Conservation (phyloP, 2,113 vertebrate genomes). For the Clarias gariepinus region DNA sequence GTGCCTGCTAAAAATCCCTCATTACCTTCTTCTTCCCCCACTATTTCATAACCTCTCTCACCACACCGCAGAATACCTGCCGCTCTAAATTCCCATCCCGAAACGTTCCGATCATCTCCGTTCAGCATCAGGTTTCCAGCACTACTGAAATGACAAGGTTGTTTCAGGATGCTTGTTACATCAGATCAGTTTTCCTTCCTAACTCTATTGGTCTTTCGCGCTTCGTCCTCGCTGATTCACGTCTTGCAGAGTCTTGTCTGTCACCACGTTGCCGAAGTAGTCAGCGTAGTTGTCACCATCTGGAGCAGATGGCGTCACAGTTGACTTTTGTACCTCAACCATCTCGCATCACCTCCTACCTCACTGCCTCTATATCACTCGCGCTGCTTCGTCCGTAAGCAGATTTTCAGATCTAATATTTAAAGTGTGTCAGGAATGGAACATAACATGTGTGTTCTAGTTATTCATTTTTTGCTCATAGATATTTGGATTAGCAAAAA, state of each 20-base stretch:
- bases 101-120: constrained; percentile 1
- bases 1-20: constrained; percentile 36
- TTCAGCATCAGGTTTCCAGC: not conserved
- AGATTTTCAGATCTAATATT: constrained; percentile 25
- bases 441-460: not conserved
- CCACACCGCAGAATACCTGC: not conserved
- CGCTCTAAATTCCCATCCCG: constrained; percentile 3
- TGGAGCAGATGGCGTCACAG: not conserved
- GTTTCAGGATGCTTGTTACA: constrained; percentile 7
- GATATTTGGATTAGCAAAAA: not conserved
- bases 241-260: not conserved
- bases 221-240: not conserved
- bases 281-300: constrained; percentile 16
- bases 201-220: not conserved
- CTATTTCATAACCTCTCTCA: not conserved
- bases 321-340: not conserved
- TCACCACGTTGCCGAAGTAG: not conserved
- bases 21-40: constrained; percentile 25
- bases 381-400: constrained; percentile 12
- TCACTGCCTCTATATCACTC: not conserved
- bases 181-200: not conserved
- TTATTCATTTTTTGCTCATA: not conserved
- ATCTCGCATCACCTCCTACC: not conserved
- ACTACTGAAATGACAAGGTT: not conserved
- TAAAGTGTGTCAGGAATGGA: not conserved